Conservation (phyloP, 2,113 vertebrate genomes). For the Sceloporus undulatus region DNA sequence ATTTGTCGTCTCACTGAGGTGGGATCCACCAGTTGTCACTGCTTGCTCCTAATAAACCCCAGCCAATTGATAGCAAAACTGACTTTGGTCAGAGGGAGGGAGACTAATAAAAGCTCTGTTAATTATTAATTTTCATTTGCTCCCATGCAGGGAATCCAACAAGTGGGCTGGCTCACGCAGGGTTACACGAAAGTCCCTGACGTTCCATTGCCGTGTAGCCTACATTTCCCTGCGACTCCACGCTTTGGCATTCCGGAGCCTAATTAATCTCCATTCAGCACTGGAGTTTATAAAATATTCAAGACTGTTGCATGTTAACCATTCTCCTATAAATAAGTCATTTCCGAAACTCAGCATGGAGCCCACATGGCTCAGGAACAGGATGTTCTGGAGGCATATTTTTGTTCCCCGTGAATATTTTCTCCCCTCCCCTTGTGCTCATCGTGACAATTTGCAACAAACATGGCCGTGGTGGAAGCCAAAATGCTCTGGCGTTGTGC, state of each 20-base stretch:
- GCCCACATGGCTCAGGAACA: neutral
- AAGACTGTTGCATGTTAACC: slow-evolving; percentile 22
- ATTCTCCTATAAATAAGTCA: slow-evolving; percentile 34
- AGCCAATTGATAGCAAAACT: neutral
- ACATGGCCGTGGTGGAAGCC: neutral
- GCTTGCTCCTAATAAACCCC: neutral
- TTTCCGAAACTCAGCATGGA: neutral
- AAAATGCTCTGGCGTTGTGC: neutral
- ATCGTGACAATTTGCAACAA: neutral
- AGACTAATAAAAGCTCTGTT: slow-evolving; percentile 5
- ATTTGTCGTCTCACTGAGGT: too few relatives aligned
- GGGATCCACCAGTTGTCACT: too few relatives aligned
- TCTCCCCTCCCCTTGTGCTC: too few relatives aligned
- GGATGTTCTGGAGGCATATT: neutral
- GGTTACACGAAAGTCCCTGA: neutral
- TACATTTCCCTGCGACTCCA: neutral
- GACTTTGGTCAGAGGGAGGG: neutral
- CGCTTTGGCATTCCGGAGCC: neutral
- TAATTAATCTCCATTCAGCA: slow-evolving; percentile 34
- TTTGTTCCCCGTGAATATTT: neutral
- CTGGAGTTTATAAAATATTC: slow-evolving; percentile 37
- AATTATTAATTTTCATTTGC: slow-evolving; percentile 26
- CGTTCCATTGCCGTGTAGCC: neutral
- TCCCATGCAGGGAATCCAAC: neutral
- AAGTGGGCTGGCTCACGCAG: neutral